Base-by-base conservation (phyloP, 1,140 invertebrate species). In the Drosophila sproati region DNA sequence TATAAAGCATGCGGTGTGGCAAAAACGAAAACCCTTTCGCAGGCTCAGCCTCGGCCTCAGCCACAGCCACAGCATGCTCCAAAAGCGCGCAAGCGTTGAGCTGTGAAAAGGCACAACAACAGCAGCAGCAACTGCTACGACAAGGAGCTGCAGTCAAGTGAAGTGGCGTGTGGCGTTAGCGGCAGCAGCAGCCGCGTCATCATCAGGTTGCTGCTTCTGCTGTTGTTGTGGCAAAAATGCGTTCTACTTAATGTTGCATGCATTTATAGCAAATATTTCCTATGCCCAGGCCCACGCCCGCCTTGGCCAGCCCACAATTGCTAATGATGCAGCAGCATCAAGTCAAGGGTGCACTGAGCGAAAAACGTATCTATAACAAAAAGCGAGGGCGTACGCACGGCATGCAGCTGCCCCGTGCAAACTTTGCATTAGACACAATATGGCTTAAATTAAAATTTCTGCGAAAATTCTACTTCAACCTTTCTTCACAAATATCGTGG, bases 221-320 rank as follows among this genome's bases (percentile, higher is more conserved):
- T 35, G 32, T 32, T 64, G 47, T 60, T 67, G 66, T 60, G 60
- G 63, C 45, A 89, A 88, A 86, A 89, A 88, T 88, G 85, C 85
- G 85, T 89, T 88, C 85, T 89, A 89, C 80, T 89, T 89, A 89
- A 89, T 89, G 85, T 89, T 89, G 85, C 80, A 89, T 89, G 85
- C 86, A 89, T 85, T 89, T 89, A 89, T 89, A 90, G 85, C 85
- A 89, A 89, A 89, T 89, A 89, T 90, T 89, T 89, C 85, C 78
- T 85, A 89, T 81, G 85, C 77, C 74, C 47, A 52, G 32, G 60
- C 75, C 55, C 41, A 71, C 63, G 41, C 51, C 45, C 80, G 77
- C 67, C 73, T 75, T 60, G 57, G 64, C 76, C 83, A 71, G 81
- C 82, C 82, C 82, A 80, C 82, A 77, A 88, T 80, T 89, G 85